Evolutionary conservation across 2,888 invertebrate species (phyloP).

Genomic region (Hetaerina titia): DNA sequence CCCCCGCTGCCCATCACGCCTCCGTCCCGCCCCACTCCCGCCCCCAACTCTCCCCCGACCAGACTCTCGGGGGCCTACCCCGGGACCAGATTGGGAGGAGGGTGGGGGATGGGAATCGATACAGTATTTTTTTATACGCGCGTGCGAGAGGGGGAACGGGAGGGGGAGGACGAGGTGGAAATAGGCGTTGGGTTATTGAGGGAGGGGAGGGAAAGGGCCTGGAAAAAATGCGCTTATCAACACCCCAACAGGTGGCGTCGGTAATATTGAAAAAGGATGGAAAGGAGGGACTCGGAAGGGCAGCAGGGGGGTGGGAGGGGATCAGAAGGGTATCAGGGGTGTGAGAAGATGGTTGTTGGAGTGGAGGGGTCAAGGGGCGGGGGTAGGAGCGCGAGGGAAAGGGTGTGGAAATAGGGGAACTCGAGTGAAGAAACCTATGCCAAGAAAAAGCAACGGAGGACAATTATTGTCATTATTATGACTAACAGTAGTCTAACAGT

Average conservation of each 20-base stretch:
- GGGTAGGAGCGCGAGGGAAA: no score
- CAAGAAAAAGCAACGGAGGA: no score
- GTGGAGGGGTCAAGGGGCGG: no score
- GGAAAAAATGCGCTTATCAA: constrained; percentile 66
- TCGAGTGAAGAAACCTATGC: no score
- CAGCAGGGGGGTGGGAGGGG: not conserved
- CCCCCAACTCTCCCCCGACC: not conserved
- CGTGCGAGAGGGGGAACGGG: not conserved
- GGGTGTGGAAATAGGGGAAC: no score
- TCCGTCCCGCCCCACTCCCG: not conserved
- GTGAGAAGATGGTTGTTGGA: no score
- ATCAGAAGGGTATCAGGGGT: not conserved
- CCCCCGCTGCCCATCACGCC: not conserved
- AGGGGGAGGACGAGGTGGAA: not conserved
- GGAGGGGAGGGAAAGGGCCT: constrained; percentile 40
- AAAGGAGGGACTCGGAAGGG: not conserved
- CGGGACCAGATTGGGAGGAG: not conserved
- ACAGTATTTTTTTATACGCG: constrained; percentile 26
- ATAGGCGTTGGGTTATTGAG: not conserved
- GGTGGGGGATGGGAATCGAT: not conserved
- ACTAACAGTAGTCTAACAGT: no score
- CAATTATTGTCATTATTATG: no score
- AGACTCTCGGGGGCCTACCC: not conserved
- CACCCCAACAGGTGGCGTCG: constrained; percentile 64
- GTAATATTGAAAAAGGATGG: constrained; percentile 64